These are phyloP conservation scores for Mionectes macconnelli DNA, from an alignment of 2,113 vertebrate species.

Conservation along the genomic window DNA sequence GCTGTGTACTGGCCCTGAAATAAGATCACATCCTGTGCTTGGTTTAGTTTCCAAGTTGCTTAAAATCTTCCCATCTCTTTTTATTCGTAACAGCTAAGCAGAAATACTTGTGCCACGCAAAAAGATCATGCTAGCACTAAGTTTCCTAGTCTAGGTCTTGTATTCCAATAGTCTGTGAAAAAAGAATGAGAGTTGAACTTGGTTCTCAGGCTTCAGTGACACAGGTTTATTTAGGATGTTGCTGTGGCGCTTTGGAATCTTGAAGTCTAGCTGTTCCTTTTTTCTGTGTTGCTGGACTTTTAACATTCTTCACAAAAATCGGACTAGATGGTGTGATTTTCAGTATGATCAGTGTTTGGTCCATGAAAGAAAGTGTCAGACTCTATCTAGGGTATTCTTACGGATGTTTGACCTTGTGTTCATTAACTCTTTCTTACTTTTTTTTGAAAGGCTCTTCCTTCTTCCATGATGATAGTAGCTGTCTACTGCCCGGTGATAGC, in stretches of 20 bases:
- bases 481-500: slow-evolving; percentile 96
- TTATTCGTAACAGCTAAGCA: not conserved
- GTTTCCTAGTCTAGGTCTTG: not conserved
- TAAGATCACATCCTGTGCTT: not conserved
- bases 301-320: not conserved
- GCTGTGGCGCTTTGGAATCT: not conserved
- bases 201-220: not conserved
- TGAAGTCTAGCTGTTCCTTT: not conserved
- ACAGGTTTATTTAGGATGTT: not conserved
- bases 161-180: not conserved
- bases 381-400: not conserved
- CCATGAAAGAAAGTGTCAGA: not conserved
- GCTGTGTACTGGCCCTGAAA: not conserved
- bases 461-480: slow-evolving; percentile 95
- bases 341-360: not conserved
- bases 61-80: not conserved
- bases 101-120: not conserved
- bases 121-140: not conserved
- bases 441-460: slow-evolving; percentile 88
- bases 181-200: not conserved
- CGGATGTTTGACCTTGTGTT: not conserved
- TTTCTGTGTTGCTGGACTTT: not conserved
- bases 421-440: slow-evolving; percentile 26
- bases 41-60: not conserved
- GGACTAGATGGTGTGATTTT: not conserved